Evolutionary conservation across 1,140 invertebrate genomes (phyloP), one percentile per base, ranked within the genome.

Genomic region (Listronotus oregonensis): DNA sequence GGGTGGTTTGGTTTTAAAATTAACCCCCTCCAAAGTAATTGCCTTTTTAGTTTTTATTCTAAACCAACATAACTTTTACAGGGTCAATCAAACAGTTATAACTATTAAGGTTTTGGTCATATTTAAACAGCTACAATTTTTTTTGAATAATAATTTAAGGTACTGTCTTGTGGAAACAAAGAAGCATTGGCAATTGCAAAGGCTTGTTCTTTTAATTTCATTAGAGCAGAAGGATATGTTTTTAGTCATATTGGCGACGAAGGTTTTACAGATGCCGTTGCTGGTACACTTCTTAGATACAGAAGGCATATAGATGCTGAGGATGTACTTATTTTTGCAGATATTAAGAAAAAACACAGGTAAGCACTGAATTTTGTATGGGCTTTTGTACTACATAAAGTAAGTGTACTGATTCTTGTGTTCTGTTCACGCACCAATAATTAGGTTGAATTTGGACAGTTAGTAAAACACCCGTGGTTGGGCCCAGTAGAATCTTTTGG

Each of bases 261-360:
- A 80, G 92, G 92, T 1, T 85, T 85, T 64, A 91, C 87, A 63
- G 83, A 94, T 73, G 87, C 89, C 7, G 90, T 88, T 80, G 92
- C 92, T 32, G 93, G 91, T 0, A 72, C 80, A 42, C 73, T 95
- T 31, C 71, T 94, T 9, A 77, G 93, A 57, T 94, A 92, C 75
- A 78, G 92, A 27, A 85, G 80, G 70, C 71, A 81, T 14, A 90
- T 95, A 58, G 85, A 83, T 40, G 90, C 91, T 9, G 83, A 92
- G 31, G 70, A 90, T 74, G 78, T 95, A 8, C 73, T 86, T 4
- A 79, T 94, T 12, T 88, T 93, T 59, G 85, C 88, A 2, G 93
- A 95, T 81, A 85, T 95, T 4, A 95, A 95, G 74, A 95, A 95
- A 74, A 95, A 95, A 76, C 92, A 95, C 73, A 90, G 87, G 88